Conservation (phyloP, 2,113 vertebrate genomes). For the Gnathochromis pfefferi region DNA sequence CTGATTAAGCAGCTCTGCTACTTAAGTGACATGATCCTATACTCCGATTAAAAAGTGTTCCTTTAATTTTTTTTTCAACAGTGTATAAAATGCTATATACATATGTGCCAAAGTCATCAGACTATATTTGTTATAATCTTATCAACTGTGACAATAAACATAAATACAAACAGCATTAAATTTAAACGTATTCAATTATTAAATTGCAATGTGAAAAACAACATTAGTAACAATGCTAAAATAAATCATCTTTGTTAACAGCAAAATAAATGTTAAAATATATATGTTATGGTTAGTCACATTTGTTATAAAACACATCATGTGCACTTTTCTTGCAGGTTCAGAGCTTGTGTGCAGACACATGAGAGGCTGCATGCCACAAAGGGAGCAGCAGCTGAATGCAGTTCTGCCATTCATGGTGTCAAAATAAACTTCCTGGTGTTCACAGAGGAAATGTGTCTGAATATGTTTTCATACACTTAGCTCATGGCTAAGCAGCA, state of each 20-base stretch:
- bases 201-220: neutral
- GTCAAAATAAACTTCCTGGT: neutral
- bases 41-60: neutral
- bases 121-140: neutral
- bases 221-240: neutral
- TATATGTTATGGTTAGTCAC: neutral
- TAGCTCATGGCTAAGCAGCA: neutral
- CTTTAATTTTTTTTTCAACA: neutral
- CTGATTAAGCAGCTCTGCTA: neutral
- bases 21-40: neutral
- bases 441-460: neutral
- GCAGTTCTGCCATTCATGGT: neutral
- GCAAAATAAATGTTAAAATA: neutral
- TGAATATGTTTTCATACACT: neutral
- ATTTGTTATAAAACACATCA: neutral
- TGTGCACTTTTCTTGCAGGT: neutral
- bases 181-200: neutral
- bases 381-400: neutral
- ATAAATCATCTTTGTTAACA: neutral
- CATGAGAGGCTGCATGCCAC: neutral
- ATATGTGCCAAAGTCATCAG: neutral
- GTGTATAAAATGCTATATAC: neutral
- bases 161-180: fast-evolving
- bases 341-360: neutral
- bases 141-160: neutral